A percentile compares a stretch with the other conserved stretches of the same genome.
Evolutionary conservation across 2,888 invertebrate species (phyloP).

Genomic region (Willowsia nigromaculata): DNA sequence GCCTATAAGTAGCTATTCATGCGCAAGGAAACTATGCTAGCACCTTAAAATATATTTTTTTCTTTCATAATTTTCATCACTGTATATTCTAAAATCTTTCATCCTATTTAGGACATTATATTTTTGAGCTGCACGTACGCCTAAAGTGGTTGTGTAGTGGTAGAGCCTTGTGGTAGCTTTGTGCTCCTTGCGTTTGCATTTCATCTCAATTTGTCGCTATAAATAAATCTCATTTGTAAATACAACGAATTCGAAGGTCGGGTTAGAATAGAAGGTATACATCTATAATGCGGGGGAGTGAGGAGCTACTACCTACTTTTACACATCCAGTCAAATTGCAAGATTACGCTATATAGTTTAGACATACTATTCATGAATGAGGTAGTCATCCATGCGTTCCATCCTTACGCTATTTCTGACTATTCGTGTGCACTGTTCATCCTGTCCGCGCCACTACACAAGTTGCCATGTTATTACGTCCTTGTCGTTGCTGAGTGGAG

Average conservation of each 20-base stretch:
- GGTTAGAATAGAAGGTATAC: not conserved
- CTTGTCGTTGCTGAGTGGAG: not conserved
- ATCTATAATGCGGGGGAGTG: not conserved
- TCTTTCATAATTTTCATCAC: too few species aligned
- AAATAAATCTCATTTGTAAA: not conserved
- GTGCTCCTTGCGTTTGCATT: too few species aligned
- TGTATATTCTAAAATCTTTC: too few species aligned
- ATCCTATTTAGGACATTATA: too few species aligned
- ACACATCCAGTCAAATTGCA: too few species aligned
- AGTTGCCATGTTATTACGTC: conserved; percentile 40
- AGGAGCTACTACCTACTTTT: not conserved
- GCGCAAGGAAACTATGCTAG: not conserved
- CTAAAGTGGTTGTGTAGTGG: too few species aligned
- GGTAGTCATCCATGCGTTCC: conserved; percentile 37
- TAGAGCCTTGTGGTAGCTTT: too few species aligned
- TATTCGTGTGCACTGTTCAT: conserved; percentile 13
- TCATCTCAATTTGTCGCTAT: too few species aligned
- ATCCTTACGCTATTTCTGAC: conserved; percentile 39
- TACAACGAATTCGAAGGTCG: not conserved
- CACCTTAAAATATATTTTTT: too few species aligned
- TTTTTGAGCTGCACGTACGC: too few species aligned
- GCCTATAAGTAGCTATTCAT: not conserved
- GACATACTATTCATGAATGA: too few species aligned
- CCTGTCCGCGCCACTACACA: conserved; percentile 52
- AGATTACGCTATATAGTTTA: too few species aligned